A percentile compares a stretch with the other conserved stretches of the same genome.
These are phyloP conservation scores for Cyanoramphus novaezelandiae DNA, from an alignment of 2,113 vertebrate genomes.

Conservation along the genomic window DNA sequence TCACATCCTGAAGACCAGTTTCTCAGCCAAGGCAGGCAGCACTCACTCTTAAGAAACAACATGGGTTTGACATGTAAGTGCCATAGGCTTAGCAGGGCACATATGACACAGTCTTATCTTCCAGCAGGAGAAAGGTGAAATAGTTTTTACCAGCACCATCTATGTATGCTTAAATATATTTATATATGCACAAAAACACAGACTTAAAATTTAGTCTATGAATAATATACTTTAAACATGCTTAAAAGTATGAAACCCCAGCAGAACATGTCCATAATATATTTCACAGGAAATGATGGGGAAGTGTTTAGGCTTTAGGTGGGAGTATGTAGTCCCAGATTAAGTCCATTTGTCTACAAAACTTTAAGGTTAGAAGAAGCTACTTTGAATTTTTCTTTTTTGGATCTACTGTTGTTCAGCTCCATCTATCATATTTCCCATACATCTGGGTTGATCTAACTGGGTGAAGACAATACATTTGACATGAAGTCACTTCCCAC, in stretches of 20 bases:
- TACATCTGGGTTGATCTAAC: not conserved
- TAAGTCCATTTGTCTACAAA: not conserved
- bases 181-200: not conserved
- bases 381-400: not conserved
- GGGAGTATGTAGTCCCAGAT: not conserved
- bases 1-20: conserved; percentile 3
- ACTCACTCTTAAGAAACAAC: not conserved
- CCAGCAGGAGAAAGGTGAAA: not conserved
- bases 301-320: not conserved
- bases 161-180: not conserved
- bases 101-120: not conserved
- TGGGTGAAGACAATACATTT: not conserved
- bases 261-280: not conserved
- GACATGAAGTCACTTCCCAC: not conserved
- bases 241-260: not conserved
- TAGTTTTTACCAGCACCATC: not conserved
- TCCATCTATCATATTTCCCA: not conserved
- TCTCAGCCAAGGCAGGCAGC: not conserved
- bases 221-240: not conserved
- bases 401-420: not conserved
- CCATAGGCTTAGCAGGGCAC: not conserved
- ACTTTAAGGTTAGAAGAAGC: not conserved
- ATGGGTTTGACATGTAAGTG: not conserved
- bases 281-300: not conserved
- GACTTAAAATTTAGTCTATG: not conserved